Evolutionary conservation across 2,888 invertebrate genomes (phyloP).

Genomic region (Harpalus rubripes): DNA sequence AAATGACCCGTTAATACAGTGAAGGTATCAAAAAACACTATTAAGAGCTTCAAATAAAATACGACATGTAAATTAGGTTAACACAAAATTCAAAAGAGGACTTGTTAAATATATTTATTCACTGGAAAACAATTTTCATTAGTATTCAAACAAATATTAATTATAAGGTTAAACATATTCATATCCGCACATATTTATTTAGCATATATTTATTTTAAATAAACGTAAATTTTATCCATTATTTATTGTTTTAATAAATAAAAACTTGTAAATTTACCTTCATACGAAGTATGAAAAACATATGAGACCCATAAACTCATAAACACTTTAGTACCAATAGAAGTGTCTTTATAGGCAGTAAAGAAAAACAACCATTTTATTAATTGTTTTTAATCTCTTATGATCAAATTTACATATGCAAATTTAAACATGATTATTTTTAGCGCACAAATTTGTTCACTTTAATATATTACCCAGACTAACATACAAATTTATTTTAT

Average conservation of each 20-base stretch:
- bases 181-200: not conserved
- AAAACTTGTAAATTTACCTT: not conserved
- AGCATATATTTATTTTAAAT: too few relatives aligned
- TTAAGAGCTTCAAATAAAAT: too few relatives aligned
- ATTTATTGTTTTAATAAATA: not conserved
- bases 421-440: not conserved
- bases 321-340: not conserved
- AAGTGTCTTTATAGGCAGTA: constrained; percentile 1
- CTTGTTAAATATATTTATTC: not conserved
- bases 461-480: not conserved
- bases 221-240: not conserved
- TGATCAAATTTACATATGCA: constrained; percentile 11
- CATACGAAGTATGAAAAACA: not conserved
- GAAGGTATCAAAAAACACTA: too few relatives aligned
- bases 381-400: constrained; percentile 3
- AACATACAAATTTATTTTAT: constrained; percentile 5
- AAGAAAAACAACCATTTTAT: constrained; percentile 15
- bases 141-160: not conserved
- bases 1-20: too few relatives aligned
- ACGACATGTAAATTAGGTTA: too few relatives aligned
- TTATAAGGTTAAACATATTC: not conserved
- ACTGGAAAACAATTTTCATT: not conserved
- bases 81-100: not conserved
- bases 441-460: not conserved
- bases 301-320: constrained; percentile 9